Conservation (phyloP, 2,888 invertebrate genomes). For the Uloborus plumipes region DNA sequence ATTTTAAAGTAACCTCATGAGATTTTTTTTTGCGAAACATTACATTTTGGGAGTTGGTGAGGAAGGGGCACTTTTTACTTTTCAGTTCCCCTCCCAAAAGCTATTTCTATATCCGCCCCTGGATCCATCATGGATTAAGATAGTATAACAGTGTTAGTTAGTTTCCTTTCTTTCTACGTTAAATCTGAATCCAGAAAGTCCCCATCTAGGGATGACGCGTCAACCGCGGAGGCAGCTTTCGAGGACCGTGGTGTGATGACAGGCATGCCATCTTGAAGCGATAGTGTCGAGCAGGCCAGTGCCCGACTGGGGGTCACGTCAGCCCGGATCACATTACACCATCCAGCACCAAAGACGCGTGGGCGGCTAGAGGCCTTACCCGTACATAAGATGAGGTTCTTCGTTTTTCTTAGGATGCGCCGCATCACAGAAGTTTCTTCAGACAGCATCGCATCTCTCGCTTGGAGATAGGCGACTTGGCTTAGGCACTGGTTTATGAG, state of each 20-base stretch:
- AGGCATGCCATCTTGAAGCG: conserved; percentile 48
- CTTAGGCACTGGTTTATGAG: conserved; percentile 15
- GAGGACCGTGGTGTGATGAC: conserved; percentile 30
- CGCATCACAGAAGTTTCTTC: conserved; percentile 6
- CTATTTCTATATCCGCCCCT: too few species aligned
- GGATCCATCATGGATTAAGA: not conserved
- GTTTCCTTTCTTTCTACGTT: not conserved
- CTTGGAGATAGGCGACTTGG: conserved; percentile 8
- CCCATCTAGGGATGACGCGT: not conserved
- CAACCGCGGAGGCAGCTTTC: too few species aligned
- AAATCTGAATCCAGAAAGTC: not conserved
- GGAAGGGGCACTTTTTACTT: too few species aligned
- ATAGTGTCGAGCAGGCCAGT: conserved; percentile 34
- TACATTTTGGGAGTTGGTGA: too few species aligned
- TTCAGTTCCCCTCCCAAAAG: too few species aligned
- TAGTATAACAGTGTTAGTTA: not conserved
- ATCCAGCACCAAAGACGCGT: conserved; percentile 8
- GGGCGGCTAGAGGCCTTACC: conserved; percentile 26
- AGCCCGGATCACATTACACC: conserved; percentile 44
- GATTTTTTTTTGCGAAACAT: too few species aligned
- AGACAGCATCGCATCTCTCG: not conserved
- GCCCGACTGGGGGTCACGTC: conserved; percentile 36
- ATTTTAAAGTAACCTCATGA: too few species aligned
- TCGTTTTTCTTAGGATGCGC: conserved; percentile 21
- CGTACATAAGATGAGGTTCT: conserved; percentile 38